Conservation (phyloP, 2,888 invertebrate species). For the Chrysina gloriosa region DNA sequence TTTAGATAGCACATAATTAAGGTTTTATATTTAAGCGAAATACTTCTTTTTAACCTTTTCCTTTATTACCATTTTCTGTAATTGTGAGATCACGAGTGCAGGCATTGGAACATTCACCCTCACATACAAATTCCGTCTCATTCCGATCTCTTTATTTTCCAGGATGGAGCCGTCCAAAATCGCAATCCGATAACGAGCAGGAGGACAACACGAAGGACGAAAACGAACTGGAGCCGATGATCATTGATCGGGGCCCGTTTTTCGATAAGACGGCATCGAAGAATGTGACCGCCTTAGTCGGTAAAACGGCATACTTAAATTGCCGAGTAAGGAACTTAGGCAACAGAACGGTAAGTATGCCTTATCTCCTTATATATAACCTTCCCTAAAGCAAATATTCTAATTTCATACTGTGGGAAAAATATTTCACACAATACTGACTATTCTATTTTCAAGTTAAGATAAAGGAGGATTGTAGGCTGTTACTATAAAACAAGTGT, state of each 20-base stretch:
- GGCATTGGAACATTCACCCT: background rate
- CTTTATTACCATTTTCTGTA: too few relatives aligned
- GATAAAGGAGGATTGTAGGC: too few relatives aligned
- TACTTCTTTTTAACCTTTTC: too few relatives aligned
- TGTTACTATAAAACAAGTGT: too few relatives aligned
- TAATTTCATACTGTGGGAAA: too few relatives aligned
- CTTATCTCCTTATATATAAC: background rate
- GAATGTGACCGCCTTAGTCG: slow-evolving; percentile 82
- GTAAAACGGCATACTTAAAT: slow-evolving; percentile 80
- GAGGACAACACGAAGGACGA: slow-evolving; percentile 59
- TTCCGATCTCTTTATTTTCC: slow-evolving; percentile 41
- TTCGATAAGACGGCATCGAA: slow-evolving; percentile 78
- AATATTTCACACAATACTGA: too few relatives aligned
- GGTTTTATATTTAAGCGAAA: too few relatives aligned
- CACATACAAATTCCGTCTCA: background rate
- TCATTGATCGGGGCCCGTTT: slow-evolving; percentile 73
- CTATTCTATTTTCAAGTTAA: too few relatives aligned
- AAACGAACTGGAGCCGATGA: slow-evolving; percentile 64
- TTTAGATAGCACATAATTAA: too few relatives aligned
- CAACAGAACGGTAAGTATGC: slow-evolving; percentile 76
- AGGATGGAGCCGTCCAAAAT: slow-evolving; percentile 49
- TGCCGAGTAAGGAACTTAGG: slow-evolving; percentile 82
- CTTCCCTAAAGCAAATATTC: too few relatives aligned
- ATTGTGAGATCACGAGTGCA: too few relatives aligned
- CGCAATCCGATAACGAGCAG: slow-evolving; percentile 43